Base-by-base conservation (phyloP, 2,113 vertebrate genomes). In the Aramus guarauna region DNA sequence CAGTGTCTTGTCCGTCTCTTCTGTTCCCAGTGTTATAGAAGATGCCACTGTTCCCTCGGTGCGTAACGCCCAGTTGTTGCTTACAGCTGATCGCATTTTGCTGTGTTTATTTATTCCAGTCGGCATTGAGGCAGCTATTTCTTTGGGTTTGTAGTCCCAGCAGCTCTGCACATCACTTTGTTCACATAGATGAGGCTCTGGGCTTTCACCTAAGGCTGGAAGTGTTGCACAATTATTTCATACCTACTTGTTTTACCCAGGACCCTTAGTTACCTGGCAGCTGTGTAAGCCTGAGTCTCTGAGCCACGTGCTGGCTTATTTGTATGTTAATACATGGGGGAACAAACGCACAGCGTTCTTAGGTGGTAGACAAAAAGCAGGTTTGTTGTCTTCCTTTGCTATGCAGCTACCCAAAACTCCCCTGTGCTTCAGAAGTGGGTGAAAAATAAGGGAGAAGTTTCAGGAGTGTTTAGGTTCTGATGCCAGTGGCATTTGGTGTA, bases 1-100 rank as follows among this genome's bases (percentile, higher is more conserved):
- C 36, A 45, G 75, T 94, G 52, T 94, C 75, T 50, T 78, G 71
- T 90, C 92, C 72, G 41, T 96, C 92, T 96, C 74, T 90, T 63
- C 88, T 45, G 66, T 81, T 77, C 66, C 84, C 64, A 78, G 55
- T 84, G 91, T 66, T 83, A 24, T 2, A 91, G 75, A 88, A 91
- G 88, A 79, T 64, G 79, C 80, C 85, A 18, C 45, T 48, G 73
- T 58, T 95, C 91, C 90, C 64, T 74, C 5, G 37, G 92, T 93
- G 93, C 66, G 4, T 85, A 72, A 18, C 15, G 69, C 73, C 75
- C n/a, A 4, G 9, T 69, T 85, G 75, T 93, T 66, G 85, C 71
- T 94, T 91, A 36, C 0, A 9, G 66, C 80, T 88, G 77, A 72
- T 85, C 0, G 3, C 23, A 7, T 92, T 91, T 74, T 50, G 84